Evolutionary conservation across 2,797 vertebrate genomes (phyloP).

Genomic region (Luscinia luscinia): DNA sequence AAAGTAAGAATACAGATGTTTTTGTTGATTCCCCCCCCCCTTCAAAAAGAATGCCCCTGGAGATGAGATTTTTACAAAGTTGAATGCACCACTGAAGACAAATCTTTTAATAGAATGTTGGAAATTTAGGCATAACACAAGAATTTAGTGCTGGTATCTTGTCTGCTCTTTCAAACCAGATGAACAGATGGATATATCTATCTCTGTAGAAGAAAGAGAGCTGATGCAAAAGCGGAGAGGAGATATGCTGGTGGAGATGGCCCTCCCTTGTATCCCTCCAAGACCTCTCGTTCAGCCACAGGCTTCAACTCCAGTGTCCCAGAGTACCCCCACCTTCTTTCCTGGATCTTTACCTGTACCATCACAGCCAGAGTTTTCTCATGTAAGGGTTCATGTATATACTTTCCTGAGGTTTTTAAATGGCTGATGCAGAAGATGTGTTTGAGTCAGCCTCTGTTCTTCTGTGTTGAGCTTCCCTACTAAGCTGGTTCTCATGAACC

Average conservation of each 20-base stretch:
- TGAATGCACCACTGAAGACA: background rate
- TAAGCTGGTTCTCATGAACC: background rate
- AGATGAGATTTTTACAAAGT: background rate
- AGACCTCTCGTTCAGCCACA: slow-evolving; percentile 66
- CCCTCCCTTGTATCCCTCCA: slow-evolving; percentile 23
- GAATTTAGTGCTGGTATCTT: background rate
- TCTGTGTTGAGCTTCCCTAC: background rate
- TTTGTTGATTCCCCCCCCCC: background rate
- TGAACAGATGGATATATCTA: slow-evolving; percentile 82
- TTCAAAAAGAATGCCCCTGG: background rate
- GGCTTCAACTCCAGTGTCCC: slow-evolving; percentile 86
- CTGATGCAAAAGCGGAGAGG: slow-evolving; percentile 38
- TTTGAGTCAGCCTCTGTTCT: background rate
- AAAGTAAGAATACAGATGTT: background rate
- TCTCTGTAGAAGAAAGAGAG: slow-evolving; percentile 64
- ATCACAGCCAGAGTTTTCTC: slow-evolving; percentile 93
- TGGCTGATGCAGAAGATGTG: background rate
- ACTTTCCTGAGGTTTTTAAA: background rate
- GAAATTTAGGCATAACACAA: background rate
- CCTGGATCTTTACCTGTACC: slow-evolving; percentile 83
- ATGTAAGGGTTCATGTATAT: slow-evolving; percentile 77
- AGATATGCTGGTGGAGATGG: slow-evolving; percentile 71
- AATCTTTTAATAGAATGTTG: background rate
- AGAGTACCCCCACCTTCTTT: slow-evolving; percentile 79
- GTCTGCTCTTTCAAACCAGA: slow-evolving; percentile 69